Base-by-base conservation (phyloP, 2,113 vertebrate species). In the Sardina pilchardus region DNA sequence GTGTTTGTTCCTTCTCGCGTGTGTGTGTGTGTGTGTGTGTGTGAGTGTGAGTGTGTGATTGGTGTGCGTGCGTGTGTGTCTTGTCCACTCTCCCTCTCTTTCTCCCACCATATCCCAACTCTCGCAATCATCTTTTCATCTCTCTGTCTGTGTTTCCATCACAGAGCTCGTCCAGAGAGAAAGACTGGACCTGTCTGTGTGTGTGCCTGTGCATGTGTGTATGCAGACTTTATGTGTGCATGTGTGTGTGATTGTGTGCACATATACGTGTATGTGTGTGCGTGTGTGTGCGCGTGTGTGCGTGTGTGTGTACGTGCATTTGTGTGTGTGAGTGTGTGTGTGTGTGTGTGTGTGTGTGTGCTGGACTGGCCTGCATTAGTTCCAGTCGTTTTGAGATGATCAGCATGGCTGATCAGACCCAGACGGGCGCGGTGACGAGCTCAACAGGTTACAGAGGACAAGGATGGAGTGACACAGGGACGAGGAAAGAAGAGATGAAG, bases 371-470 rank as follows among this genome's bases (percentile, higher is more conserved):
- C 89, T 86, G 89, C 87, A 92, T 95, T 95, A 94, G 95, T 94
- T 95, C 93, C 93, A 90, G 92, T 90, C 91, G 88, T 94, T 94
- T 93, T 92, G 89, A 93, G 93, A 88, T 85, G 86, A 93, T 93
- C 91, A 87, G 90, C 86, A 86, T 93, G 93, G 85, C 88, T 94
- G 93, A 94, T 94, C 92, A 92, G 91, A 88, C 90, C 88, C 93
- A 95, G 91, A 89, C 89, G 86, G 84, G 81, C 91, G 90, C 90
- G 83, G 83, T 88, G 88, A 90, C 92, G 89, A 92, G 88, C 81
- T 84, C 81, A 34, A 71, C 80, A 75, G 82, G 63, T 83, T 59
- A 39, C 83, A 42, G 81, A 82, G 86, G 84, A 36, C 56, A 83
- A 19, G 17, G 48, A 53, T 53, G 48, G 48, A 53, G 14, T 19